Evolutionary conservation across 2,888 invertebrate species (phyloP).

Genomic region (Cartodere bifasciata): DNA sequence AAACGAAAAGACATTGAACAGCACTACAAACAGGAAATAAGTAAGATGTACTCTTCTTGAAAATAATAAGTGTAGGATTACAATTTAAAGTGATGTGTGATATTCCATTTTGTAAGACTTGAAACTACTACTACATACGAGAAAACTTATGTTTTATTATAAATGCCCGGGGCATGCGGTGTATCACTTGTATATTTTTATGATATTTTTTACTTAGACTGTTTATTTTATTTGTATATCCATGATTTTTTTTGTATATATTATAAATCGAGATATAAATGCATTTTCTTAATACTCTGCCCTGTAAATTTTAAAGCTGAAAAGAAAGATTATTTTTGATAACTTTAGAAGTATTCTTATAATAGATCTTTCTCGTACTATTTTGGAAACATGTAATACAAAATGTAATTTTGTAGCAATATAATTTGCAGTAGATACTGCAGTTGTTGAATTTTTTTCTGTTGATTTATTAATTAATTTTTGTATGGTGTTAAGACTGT

Average conservation of each 20-base stretch:
- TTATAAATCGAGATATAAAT: slow-evolving; percentile 5
- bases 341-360: no score
- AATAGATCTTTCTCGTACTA: no score
- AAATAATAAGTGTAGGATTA: slow-evolving; percentile 32
- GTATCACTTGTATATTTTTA: slow-evolving; percentile 4
- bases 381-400: no score
- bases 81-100: slow-evolving; percentile 15
- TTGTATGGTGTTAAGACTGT: no score
- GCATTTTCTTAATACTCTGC: slow-evolving; percentile 1
- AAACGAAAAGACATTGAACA: slow-evolving; percentile 94
- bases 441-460: no score
- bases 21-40: slow-evolving; percentile 83
- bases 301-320: background rate
- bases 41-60: slow-evolving; percentile 90
- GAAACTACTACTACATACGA: slow-evolving; percentile 11
- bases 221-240: slow-evolving; percentile 3
- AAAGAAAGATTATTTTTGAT: no score
- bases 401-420: no score
- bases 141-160: slow-evolving; percentile 3
- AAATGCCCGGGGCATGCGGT: slow-evolving; percentile 1
- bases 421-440: no score
- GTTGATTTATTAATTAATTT: no score
- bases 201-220: slow-evolving; percentile 9
- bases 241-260: slow-evolving; percentile 4
- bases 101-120: slow-evolving; percentile 19